phyloP scores from a whole-genome alignment of 2,113 vertebrate species.

The Gobio gobio region DNA sequence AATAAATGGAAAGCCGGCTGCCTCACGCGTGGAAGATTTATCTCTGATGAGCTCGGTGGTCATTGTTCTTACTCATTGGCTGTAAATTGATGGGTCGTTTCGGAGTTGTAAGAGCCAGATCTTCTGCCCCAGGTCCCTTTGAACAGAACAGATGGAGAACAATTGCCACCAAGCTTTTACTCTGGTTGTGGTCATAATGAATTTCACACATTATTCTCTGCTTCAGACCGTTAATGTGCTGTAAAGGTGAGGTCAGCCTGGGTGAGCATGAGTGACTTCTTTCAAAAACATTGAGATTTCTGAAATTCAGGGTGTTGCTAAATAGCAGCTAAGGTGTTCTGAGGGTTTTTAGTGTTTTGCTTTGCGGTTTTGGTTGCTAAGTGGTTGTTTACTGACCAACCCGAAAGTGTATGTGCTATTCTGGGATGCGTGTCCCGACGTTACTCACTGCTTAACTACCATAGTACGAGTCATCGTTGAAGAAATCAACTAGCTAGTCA shows the following conservation, averaged over 20 bases:
- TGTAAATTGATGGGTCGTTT: conserved; percentile 44
- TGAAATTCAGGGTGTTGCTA: too few species aligned
- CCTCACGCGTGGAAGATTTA: conserved; percentile 39
- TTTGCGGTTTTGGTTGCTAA: too few species aligned
- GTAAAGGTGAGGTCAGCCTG: background rate
- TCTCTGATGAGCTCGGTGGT: conserved; percentile 32
- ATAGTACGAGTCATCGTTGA: too few species aligned
- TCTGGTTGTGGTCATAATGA: background rate
- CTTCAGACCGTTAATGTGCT: background rate
- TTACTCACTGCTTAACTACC: too few species aligned
- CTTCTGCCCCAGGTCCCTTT: background rate
- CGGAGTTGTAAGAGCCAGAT: conserved; percentile 15
- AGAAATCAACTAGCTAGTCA: too few species aligned
- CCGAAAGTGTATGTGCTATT: too few species aligned
- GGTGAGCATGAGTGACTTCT: background rate
- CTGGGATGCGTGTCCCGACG: too few species aligned
- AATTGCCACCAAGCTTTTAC: background rate
- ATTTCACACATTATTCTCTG: background rate
- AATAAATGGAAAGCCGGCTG: conserved; percentile 46
- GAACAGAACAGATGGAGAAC: background rate
- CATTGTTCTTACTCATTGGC: conserved; percentile 49
- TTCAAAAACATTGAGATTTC: background rate
- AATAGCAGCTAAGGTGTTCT: too few species aligned
- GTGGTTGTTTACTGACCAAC: too few species aligned
- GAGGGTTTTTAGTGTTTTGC: too few species aligned